Base-by-base conservation (phyloP, 2,888 invertebrate species). In the Eristalinus sepulchralis region DNA sequence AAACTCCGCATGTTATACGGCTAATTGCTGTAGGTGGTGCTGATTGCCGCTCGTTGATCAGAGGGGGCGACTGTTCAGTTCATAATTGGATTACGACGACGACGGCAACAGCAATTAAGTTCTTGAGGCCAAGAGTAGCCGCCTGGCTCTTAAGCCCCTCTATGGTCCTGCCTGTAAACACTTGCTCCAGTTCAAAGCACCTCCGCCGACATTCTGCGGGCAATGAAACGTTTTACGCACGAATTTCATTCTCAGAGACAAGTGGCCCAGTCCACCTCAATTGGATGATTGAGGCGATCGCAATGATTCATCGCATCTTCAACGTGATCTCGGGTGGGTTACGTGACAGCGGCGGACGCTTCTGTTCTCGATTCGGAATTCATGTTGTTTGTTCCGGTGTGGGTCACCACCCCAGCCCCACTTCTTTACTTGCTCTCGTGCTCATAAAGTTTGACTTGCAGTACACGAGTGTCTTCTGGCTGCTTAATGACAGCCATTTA, bases 301-400 rank as follows among this genome's bases (percentile, higher is more conserved):
- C 17, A 55, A 63, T 85, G 77, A 82, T 73, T 77, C 63, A 77
- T 17, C 8, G 47, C 70, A 59, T 47, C 36, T 11, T 36, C 71
- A 71, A 64, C 68, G 73, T 85, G 77, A 82, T 75, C 70, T 20
- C 13, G 36, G 62, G 33, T 33, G n/a, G 76, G 68, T 85, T 77
- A 82, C 85, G 82, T 78, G 82, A 77, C 68, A 73, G 81, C 71
- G 71, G 81, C 71, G 71, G 62, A 67, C 57, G 53, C 22, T 10
- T 63, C 78, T 78, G 73, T 83, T 78, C 77, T 85, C 66, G 10
- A 77, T 78, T 27, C 59, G 67, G 67, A 71, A 70, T 71, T 60
- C 57, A 39, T 63, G 53, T 64, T 47, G 36, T 72, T 47, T 64
- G 55, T 73, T 75, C 63, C 57, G 81, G 75, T 47, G 57, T 24